These are phyloP conservation scores for Zaprionus ornatus DNA, from an alignment of 1,140 invertebrate species.

Conservation along the genomic window DNA sequence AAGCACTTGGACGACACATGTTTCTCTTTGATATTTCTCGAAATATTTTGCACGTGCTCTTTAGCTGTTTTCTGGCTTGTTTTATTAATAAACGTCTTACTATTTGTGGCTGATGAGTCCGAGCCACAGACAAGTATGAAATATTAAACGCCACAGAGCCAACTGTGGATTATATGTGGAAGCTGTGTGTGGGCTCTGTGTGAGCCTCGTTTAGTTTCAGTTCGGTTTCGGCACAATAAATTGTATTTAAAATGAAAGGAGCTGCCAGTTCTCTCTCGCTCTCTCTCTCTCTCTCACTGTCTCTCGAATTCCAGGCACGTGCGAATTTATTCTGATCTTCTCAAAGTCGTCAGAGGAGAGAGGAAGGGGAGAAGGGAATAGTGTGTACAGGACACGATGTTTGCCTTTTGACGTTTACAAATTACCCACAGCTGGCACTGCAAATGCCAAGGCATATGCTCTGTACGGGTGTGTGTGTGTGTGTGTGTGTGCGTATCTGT, in stretches of 20 bases:
- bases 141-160: conserved; percentile 66
- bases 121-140: conserved; percentile 46
- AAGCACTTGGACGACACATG: conserved; percentile 51
- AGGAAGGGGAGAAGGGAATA: not conserved
- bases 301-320: conserved; percentile 68
- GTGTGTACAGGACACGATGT: conserved; percentile 59
- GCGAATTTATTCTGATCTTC: conserved; percentile 71
- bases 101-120: not conserved
- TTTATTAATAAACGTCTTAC: conserved; percentile 65
- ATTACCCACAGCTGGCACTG: conserved; percentile 74
- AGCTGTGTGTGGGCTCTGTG: conserved; percentile 37
- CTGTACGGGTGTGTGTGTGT: conserved; percentile 29
- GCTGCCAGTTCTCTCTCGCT: conserved; percentile 34
- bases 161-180: conserved; percentile 53
- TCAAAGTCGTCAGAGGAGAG: conserved; percentile 31
- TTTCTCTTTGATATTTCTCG: conserved; percentile 18
- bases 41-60: conserved; percentile 17
- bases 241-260: conserved; percentile 78
- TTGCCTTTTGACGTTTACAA: conserved; percentile 81
- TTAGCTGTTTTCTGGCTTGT: conserved; percentile 29
- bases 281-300: conserved; percentile 17
- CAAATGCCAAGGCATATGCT: conserved; percentile 54
- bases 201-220: conserved; percentile 47
- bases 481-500: conserved; percentile 34
- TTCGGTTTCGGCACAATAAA: conserved; percentile 67